Base-by-base conservation (phyloP, 2,113 vertebrate species). In the Mirounga angustirostris region DNA sequence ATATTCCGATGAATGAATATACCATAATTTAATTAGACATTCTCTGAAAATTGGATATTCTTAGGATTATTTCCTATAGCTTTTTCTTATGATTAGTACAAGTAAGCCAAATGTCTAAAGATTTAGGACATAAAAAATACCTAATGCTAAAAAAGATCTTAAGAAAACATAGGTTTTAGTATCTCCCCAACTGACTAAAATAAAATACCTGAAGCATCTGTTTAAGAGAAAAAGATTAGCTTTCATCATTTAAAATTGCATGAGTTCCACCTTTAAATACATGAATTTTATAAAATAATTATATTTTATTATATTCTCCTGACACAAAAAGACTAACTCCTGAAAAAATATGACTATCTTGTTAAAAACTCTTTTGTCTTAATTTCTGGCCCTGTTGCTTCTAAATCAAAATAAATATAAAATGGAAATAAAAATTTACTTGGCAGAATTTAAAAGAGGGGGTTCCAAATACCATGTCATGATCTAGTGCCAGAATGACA, bases 101-200 rank as follows among this genome's bases (percentile, higher is more conserved):
- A 81, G 0, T 40, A 46, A 88, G 14, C 24, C 22, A 96, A 83
- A 88, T 91, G 69, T 73, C n/a, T 79, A 82, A 90, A 83, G 18
- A 85, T 81, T 90, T 65, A 56, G 26, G 58, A 89, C 33, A 92
- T 22, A 65, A 56, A 95, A 94, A 81, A 52, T 8, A 80, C 19
- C 14, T 81, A 96, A 86, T 90, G 33, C 8, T 90, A 22, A 93
- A 92, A 96, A 84, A 89, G 24, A 80, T 83, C 89, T 65, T 56
- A 14, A 88, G 12, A 73, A 89, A 83, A 89, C 1, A 84, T 5
- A 83, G 43, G 26, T 40, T 92, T 89, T 96, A 74, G 22, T 59
- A 81, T 78, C 33, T 95, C 10, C 22, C 15, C 16, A 89, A 54
- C 24, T 87, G 22, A 52, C 59, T 93, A 91, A 91, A 86, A 86